These are phyloP conservation scores for Priocnemis perturbator DNA, from an alignment of 2,888 invertebrate species.

Conservation along the genomic window DNA sequence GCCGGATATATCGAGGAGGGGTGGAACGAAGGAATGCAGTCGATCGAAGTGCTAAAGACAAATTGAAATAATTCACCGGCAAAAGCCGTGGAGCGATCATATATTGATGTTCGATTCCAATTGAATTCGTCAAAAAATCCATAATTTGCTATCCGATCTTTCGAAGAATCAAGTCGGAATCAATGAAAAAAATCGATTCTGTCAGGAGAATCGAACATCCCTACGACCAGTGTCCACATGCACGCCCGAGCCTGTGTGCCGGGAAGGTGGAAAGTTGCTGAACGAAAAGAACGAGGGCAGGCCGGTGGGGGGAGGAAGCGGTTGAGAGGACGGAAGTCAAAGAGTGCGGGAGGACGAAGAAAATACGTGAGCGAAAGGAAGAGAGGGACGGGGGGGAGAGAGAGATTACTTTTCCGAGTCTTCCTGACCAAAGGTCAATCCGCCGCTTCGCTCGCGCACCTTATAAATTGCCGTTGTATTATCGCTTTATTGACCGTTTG, in stretches of 20 bases:
- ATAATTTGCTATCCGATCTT: too few relatives aligned
- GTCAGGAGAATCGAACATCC: neutral
- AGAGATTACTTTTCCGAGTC: too few relatives aligned
- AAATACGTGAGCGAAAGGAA: neutral
- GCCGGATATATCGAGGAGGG: neutral
- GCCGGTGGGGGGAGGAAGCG: neutral
- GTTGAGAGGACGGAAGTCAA: neutral
- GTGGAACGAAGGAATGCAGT: neutral
- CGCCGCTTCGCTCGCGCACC: conserved; percentile 4
- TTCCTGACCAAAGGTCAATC: conserved; percentile 6
- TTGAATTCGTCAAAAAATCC: too few relatives aligned
- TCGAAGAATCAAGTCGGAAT: too few relatives aligned
- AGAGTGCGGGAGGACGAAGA: too few relatives aligned
- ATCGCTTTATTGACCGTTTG: neutral
- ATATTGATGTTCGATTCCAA: too few relatives aligned
- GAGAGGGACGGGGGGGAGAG: too few relatives aligned
- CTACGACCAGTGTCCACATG: too few relatives aligned
- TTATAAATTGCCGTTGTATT: conserved; percentile 18
- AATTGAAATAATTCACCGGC: conserved; percentile 10
- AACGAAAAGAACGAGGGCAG: neutral
- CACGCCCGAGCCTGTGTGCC: neutral
- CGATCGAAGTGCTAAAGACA: conserved; percentile 23
- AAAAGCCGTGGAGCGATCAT: neutral
- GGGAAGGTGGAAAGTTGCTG: neutral
- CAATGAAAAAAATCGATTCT: too few relatives aligned